phyloP scores from a whole-genome alignment of 2,113 vertebrate genomes.

The Sigmodon hispidus region DNA sequence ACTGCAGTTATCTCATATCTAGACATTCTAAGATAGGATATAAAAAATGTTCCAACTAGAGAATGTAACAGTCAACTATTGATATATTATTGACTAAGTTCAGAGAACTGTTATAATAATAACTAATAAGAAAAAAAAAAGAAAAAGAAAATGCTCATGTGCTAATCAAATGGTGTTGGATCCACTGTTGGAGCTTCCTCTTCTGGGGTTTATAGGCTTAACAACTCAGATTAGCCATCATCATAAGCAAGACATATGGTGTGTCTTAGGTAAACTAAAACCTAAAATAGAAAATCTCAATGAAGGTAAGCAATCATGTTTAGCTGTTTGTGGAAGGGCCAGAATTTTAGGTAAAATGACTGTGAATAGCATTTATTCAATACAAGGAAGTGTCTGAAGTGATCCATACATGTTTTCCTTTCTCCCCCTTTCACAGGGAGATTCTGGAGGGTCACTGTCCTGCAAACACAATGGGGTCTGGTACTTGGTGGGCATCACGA shows the following conservation, averaged over 20 bases:
- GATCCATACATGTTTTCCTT: neutral
- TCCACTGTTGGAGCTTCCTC: neutral
- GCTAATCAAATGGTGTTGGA: accelerated
- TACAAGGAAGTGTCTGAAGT: neutral
- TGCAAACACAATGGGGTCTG: conserved; percentile 84
- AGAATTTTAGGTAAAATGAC: neutral
- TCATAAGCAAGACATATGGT: neutral
- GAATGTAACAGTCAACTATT: neutral
- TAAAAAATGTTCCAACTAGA: neutral
- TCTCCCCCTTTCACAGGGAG: conserved; percentile 80
- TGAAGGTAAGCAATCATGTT: neutral
- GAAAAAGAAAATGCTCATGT: neutral
- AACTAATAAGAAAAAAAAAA: neutral
- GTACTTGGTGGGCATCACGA: conserved; percentile 88
- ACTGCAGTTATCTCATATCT: neutral
- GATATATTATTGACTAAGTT: neutral
- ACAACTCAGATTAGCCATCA: neutral
- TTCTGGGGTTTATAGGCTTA: neutral
- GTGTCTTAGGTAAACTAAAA: neutral
- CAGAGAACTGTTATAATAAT: neutral
- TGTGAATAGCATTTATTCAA: neutral
- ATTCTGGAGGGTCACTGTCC: conserved; percentile 85
- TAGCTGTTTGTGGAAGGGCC: neutral
- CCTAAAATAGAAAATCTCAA: neutral
- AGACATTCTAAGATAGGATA: neutral